Conservation (phyloP, 2,888 invertebrate genomes). For the Melangyna quadrimaculata region DNA sequence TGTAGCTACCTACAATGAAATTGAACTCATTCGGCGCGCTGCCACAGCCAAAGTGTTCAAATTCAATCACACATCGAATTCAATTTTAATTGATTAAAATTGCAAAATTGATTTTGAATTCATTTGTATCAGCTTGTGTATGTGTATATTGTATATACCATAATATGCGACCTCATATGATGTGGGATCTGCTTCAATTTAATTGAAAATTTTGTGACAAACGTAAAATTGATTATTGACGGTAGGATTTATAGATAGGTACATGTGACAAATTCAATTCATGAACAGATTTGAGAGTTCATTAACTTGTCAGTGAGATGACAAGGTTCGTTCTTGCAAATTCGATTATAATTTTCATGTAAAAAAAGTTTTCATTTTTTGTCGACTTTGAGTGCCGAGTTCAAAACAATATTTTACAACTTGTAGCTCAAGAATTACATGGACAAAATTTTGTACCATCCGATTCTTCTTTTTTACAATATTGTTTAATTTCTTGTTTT, state of each 20-base stretch:
- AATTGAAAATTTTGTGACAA: constrained; percentile 37
- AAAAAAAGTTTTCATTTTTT: too few species aligned
- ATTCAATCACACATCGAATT: constrained; percentile 63
- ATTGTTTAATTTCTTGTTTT: too few species aligned
- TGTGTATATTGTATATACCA: background rate
- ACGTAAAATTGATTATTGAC: constrained; percentile 21
- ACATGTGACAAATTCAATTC: too few species aligned
- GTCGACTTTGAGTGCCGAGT: too few species aligned
- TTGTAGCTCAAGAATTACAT: too few species aligned
- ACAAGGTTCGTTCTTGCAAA: background rate
- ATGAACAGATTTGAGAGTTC: constrained; percentile 30
- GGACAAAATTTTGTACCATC: too few species aligned
- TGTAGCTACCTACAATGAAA: background rate
- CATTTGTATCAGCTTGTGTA: constrained; percentile 14
- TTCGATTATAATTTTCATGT: too few species aligned
- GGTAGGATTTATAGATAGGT: too few species aligned
- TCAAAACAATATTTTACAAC: too few species aligned
- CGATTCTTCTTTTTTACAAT: too few species aligned
- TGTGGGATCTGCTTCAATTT: constrained; percentile 15
- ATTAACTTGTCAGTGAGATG: background rate
- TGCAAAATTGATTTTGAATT: constrained; percentile 59
- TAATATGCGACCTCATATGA: background rate
- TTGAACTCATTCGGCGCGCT: background rate
- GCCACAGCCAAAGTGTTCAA: constrained; percentile 21
- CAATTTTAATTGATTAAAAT: constrained; percentile 59